Base-by-base conservation (phyloP, 2,113 vertebrate species). In the Brachirus orientalis region DNA sequence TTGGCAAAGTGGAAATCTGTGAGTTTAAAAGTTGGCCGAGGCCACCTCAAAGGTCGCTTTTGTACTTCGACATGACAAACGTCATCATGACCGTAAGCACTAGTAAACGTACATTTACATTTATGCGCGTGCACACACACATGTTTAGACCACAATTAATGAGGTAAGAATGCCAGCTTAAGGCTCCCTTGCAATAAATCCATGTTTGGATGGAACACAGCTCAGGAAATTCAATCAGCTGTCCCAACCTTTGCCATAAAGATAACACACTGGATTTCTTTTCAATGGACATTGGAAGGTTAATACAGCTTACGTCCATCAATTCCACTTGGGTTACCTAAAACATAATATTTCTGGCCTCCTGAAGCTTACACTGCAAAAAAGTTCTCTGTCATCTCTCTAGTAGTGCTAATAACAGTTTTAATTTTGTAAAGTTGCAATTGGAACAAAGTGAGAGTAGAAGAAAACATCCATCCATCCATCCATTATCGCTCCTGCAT, bases 151-250 rank as follows among this genome's bases (percentile, higher is more conserved):
- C 41, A 67, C 68, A 82, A 80, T 83, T 83, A 70, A 86, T 76
- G 82, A 89, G 67, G 69, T 76, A 82, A 84, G 74, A 71, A 81
- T 68, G 53, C 48, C 62, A 77, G 78, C 65, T 83, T 71, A 79
- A 72, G 53, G 40, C 75, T 83, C 10, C 53, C 75, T 77, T 71
- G 70, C 70, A 74, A 80, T 80, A 80, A 85, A 88, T 88, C 89
- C 82, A 87, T 86, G 71, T 75, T 72, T 85, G 81, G 80, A 90
- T 84, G 64, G 70, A 73, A 81, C 48, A 66, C 68, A 79, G 86
- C 77, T 72, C 56, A 76, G 68, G 70, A 84, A 88, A 86, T 80
- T 87, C 75, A 80, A 86, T 89, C 82, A 78, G 85, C 80, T 80
- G 84, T 83, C 67, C 51, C 80, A 86, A 87, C 84, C 86, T 87